Evolutionary conservation across 2,888 invertebrate genomes (phyloP).

Genomic region (Ferdinandea cuprea): DNA sequence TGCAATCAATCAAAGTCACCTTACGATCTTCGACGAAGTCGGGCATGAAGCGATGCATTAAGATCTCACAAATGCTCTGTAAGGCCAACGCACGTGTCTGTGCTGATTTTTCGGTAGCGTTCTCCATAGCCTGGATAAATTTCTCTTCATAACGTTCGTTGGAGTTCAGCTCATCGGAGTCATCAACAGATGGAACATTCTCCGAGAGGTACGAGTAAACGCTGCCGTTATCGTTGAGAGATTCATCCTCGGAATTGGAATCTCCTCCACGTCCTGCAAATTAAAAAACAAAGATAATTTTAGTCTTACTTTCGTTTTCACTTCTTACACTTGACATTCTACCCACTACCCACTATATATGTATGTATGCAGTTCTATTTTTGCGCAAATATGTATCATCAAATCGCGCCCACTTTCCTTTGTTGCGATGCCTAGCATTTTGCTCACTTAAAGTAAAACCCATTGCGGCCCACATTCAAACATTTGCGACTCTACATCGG

Average conservation of each 20-base stretch:
- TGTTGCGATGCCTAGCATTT: background rate
- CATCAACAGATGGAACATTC: constrained; percentile 84
- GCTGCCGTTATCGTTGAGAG: constrained; percentile 91
- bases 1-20: constrained; percentile 91
- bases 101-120: constrained; percentile 93
- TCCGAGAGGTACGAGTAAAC: constrained; percentile 92
- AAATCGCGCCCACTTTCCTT: constrained; percentile 1
- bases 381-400: constrained; percentile 18
- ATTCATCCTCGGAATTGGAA: constrained; percentile 91
- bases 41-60: constrained; percentile 91
- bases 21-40: constrained; percentile 90
- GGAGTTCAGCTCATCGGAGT: constrained; percentile 86
- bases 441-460: background rate
- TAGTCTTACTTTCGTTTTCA: background rate
- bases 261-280: constrained; percentile 83
- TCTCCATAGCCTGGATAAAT: constrained; percentile 93
- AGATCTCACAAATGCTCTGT: constrained; percentile 88
- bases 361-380: constrained; percentile 34
- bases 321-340: background rate
- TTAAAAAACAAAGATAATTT: background rate
- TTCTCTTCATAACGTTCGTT: constrained; percentile 92
- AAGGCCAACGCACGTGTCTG: constrained; percentile 91
- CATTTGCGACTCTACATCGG: too few species aligned
- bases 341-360: background rate
- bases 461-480: too few species aligned